These are phyloP conservation scores for Calephelis virginiensis DNA, from an alignment of 1,140 invertebrate species.

Conservation along the genomic window DNA sequence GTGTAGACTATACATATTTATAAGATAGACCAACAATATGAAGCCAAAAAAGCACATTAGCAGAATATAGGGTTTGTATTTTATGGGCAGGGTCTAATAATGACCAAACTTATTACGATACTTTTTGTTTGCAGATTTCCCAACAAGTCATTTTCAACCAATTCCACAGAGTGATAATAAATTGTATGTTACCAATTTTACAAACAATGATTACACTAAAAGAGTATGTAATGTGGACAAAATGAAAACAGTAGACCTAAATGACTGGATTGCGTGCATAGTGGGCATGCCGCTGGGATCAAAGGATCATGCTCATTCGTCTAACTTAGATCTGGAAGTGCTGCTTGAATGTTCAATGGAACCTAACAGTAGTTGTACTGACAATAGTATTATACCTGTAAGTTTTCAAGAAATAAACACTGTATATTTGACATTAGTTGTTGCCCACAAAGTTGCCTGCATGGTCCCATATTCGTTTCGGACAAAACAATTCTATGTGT, in stretches of 20 bases:
- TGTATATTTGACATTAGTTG: neutral
- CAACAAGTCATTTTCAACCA: slow-evolving; percentile 10
- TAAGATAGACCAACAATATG: no score
- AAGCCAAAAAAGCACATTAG: no score
- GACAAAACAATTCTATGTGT: no score
- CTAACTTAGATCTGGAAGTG: slow-evolving; percentile 63
- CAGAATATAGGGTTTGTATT: no score
- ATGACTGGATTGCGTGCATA: slow-evolving; percentile 65
- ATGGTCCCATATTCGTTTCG: no score
- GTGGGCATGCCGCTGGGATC: slow-evolving; percentile 61
- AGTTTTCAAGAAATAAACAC: slow-evolving; percentile 20
- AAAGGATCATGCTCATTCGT: slow-evolving; percentile 43
- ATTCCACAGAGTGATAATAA: slow-evolving; percentile 37
- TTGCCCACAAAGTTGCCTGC: no score
- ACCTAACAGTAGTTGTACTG: slow-evolving; percentile 51
- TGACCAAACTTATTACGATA: no score
- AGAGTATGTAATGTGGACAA: slow-evolving; percentile 72
- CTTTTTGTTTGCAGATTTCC: slow-evolving; percentile 2
- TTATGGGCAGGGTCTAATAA: no score
- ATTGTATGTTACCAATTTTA: slow-evolving; percentile 3
- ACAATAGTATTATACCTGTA: slow-evolving; percentile 56
- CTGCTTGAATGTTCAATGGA: slow-evolving; percentile 73
- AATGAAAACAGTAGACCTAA: slow-evolving; percentile 61
- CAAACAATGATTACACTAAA: slow-evolving; percentile 30
- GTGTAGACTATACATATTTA: no score